Evolutionary conservation across 2,888 invertebrate genomes (phyloP).

Genomic region (Drosophila meridionalis): DNA sequence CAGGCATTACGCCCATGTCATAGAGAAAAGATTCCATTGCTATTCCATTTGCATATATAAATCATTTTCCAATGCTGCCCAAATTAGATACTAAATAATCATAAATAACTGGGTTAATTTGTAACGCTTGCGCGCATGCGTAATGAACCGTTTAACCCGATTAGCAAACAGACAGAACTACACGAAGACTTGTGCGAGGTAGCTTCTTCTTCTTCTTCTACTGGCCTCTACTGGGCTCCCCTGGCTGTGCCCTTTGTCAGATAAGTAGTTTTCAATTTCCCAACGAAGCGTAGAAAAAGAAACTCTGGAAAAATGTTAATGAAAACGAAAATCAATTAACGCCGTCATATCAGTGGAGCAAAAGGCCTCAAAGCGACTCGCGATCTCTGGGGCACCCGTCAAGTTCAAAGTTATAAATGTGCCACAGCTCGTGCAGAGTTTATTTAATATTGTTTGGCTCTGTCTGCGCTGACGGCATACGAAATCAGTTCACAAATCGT

Average conservation of each 20-base stretch:
- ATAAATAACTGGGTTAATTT: conserved; percentile 82
- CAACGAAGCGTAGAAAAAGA: conserved; percentile 39
- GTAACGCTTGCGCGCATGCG: conserved; percentile 78
- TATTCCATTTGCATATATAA: conserved; percentile 42
- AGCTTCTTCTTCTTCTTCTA: background rate
- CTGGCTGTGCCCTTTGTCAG: conserved; percentile 13
- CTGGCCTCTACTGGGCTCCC: too few relatives aligned
- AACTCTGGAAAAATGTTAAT: conserved; percentile 52
- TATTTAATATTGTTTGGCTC: conserved; percentile 51
- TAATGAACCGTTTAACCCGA: conserved; percentile 77
- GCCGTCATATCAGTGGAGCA: conserved; percentile 60
- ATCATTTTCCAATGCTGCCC: conserved; percentile 61
- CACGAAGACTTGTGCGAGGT: conserved; percentile 20
- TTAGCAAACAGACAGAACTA: conserved; percentile 37
- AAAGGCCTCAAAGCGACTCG: conserved; percentile 27
- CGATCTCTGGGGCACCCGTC: conserved; percentile 56
- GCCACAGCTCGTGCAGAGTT: conserved; percentile 64
- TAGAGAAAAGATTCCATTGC: conserved; percentile 1
- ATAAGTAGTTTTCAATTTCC: conserved; percentile 46
- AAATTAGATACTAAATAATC: conserved; percentile 67
- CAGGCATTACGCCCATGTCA: conserved; percentile 20
- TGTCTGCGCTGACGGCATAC: conserved; percentile 61
- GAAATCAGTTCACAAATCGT: conserved; percentile 55
- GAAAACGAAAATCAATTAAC: conserved; percentile 78
- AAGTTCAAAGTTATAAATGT: conserved; percentile 82